Conservation (phyloP, 2,113 vertebrate genomes). For the Melanotaenia duboulayi region DNA sequence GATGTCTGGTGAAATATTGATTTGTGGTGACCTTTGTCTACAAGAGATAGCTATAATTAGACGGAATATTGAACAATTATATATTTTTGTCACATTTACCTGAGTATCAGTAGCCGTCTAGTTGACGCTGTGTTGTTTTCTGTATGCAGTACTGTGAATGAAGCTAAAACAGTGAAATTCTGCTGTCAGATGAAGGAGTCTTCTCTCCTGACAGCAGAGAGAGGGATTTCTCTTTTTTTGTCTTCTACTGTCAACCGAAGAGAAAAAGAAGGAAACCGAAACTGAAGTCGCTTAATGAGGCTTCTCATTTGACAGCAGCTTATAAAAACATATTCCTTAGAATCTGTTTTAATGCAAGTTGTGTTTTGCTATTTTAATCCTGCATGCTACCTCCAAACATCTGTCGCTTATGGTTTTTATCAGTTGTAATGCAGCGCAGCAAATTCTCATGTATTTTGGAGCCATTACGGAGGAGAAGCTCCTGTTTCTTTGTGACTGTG, state of each 20-base stretch:
- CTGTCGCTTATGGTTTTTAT: neutral
- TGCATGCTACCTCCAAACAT: conserved; percentile 42
- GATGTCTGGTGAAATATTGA: conserved; percentile 51
- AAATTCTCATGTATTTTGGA: conserved; percentile 36
- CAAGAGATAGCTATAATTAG: conserved; percentile 16
- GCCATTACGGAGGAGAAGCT: conserved; percentile 13
- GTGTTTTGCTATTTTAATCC: conserved; percentile 38
- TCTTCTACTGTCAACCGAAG: neutral
- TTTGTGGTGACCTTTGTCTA: conserved; percentile 7
- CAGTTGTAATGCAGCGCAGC: conserved; percentile 35
- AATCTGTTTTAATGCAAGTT: conserved; percentile 46
- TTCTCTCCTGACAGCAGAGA: conserved; percentile 7
- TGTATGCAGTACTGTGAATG: conserved; percentile 51
- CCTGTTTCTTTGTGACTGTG: conserved; percentile 34
- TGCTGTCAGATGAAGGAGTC: conserved; percentile 47
- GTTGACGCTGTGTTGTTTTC: conserved; percentile 43
- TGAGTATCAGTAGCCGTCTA: conserved; percentile 50
- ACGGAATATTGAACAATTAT: conserved; percentile 32
- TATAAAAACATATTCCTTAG: conserved; percentile 43
- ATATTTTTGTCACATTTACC: conserved; percentile 57
- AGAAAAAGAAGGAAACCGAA: conserved; percentile 9
- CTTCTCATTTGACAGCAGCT: conserved; percentile 42
- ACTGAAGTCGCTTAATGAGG: conserved; percentile 13
- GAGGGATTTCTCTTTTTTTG: neutral
- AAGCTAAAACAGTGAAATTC: conserved; percentile 36